Evolutionary conservation across 2,113 vertebrate species (phyloP).

Genomic region (Podarcis muralis): DNA sequence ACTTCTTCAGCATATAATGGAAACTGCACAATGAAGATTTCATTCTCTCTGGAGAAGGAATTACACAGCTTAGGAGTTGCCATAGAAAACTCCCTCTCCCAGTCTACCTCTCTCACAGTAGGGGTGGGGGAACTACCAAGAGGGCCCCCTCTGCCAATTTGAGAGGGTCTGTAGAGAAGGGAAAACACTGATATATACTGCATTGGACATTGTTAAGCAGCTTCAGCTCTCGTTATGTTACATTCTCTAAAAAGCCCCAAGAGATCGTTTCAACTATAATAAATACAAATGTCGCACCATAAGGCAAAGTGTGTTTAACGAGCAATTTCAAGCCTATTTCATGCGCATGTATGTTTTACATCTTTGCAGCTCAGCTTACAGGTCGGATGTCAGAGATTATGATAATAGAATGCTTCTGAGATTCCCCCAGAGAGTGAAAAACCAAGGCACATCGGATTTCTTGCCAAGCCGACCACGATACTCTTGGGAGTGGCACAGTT

Average conservation of each 20-base stretch:
- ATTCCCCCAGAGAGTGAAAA: slow-evolving; percentile 96
- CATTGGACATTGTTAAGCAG: neutral
- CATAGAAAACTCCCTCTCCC: no score
- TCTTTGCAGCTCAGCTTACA: slow-evolving; percentile 82
- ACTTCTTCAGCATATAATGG: no score
- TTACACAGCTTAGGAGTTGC: no score
- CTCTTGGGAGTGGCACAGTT: slow-evolving; percentile 98
- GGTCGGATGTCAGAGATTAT: slow-evolving; percentile 84
- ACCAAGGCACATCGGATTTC: slow-evolving; percentile 95
- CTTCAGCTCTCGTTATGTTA: neutral
- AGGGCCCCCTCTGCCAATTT: no score
- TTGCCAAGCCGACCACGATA: slow-evolving; percentile 92
- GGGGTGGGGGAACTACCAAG: no score
- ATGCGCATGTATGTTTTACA: neutral
- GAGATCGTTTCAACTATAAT: neutral
- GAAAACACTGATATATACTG: slow-evolving; percentile 2
- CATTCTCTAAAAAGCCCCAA: neutral
- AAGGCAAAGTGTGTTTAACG: neutral
- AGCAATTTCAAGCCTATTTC: neutral
- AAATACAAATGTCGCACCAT: neutral
- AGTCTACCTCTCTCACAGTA: no score
- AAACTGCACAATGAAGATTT: no score
- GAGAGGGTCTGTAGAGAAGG: neutral
- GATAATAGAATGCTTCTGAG: slow-evolving; percentile 91
- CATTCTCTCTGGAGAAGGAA: no score